A percentile compares a stretch with the other conserved stretches of the same genome.
phyloP scores from a whole-genome alignment of 2,888 invertebrate genomes.

The Conistra vaccinii region DNA sequence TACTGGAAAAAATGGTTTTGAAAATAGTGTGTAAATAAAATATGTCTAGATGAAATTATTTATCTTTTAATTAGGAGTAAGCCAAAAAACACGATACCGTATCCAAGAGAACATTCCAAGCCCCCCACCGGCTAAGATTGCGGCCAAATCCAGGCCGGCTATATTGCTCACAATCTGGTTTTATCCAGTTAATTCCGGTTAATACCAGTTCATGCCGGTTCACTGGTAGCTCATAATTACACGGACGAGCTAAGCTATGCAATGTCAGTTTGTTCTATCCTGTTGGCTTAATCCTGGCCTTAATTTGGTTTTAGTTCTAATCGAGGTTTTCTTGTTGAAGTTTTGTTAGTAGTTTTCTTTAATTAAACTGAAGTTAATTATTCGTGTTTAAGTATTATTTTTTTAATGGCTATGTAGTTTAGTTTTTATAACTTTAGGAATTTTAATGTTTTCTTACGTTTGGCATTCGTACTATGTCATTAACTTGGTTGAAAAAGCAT shows the following conservation, averaged over 20 bases:
- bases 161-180: constrained; percentile 77
- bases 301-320: constrained; percentile 53
- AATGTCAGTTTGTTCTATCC: constrained; percentile 54
- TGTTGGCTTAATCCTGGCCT: constrained; percentile 50
- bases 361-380: constrained; percentile 16
- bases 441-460: background rate
- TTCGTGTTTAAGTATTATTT: background rate
- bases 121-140: constrained; percentile 69
- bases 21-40: background rate
- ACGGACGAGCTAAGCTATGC: constrained; percentile 60
- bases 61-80: background rate
- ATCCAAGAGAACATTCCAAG: constrained; percentile 50
- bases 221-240: constrained; percentile 69
- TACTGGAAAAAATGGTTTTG: background rate
- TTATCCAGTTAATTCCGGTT: constrained; percentile 75
- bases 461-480: background rate
- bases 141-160: constrained; percentile 72
- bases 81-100: constrained; percentile 36
- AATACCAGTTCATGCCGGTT: constrained; percentile 69
- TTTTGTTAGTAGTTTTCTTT: constrained; percentile 43
- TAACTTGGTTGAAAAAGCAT: background rate
- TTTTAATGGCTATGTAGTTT: background rate
- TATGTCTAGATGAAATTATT: background rate
- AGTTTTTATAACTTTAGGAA: background rate
- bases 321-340: constrained; percentile 32